Conservation (phyloP, 1,140 invertebrate genomes). For the Drosophila guanche region DNA sequence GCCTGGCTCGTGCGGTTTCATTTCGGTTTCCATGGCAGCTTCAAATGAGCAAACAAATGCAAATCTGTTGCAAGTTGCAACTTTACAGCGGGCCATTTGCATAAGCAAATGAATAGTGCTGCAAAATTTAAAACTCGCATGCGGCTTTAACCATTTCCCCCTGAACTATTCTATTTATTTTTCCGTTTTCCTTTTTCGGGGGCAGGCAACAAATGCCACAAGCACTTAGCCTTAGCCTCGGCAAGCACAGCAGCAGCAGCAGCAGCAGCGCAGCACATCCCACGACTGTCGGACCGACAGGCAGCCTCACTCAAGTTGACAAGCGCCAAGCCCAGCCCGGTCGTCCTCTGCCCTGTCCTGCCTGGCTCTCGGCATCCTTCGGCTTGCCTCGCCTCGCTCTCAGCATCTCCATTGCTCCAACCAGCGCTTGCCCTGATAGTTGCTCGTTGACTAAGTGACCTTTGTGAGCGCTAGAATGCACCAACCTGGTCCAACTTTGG, state of each 20-base stretch:
- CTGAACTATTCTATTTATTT: constrained; percentile 3
- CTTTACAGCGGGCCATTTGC: constrained; percentile 25
- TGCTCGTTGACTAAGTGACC: constrained; percentile 76
- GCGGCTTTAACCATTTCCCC: constrained; percentile 38
- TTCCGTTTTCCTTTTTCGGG: constrained; percentile 25
- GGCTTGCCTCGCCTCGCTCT: constrained; percentile 19
- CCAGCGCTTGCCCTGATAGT: constrained; percentile 60
- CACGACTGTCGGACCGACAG: constrained; percentile 35
- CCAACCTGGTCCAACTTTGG: constrained; percentile 57
- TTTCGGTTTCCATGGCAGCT: constrained; percentile 53
- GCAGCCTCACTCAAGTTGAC: constrained; percentile 66
- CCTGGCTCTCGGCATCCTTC: constrained; percentile 20
- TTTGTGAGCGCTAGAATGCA: constrained; percentile 73
- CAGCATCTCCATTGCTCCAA: constrained; percentile 36
- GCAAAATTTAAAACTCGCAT: constrained; percentile 52
- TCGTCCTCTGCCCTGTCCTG: background rate
- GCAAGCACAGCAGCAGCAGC: constrained; percentile 16
- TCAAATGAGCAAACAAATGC: constrained; percentile 67
- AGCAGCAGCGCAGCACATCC: too few species aligned
- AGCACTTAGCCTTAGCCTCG: constrained; percentile 62
- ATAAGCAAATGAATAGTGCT: constrained; percentile 51
- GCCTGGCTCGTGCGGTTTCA: constrained; percentile 58
- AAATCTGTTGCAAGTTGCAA: constrained; percentile 42
- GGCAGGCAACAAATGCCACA: constrained; percentile 51
- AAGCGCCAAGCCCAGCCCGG: constrained; percentile 43